Evolutionary conservation across 2,797 vertebrate species (phyloP).

Genomic region (Enteromius mattozi): DNA sequence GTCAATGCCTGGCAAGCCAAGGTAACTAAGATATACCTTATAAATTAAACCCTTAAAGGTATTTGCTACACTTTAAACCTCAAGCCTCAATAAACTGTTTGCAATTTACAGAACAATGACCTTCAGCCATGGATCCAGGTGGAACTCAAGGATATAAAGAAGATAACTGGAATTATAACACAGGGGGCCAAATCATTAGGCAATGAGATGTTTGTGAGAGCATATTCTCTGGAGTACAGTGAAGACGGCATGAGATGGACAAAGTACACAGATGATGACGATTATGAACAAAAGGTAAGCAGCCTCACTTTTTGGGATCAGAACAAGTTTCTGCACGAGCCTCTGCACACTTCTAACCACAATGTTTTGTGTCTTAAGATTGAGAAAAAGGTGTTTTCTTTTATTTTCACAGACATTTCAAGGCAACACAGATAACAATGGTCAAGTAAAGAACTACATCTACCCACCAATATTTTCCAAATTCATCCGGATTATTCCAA

Average conservation of each 20-base stretch:
- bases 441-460: slow-evolving; percentile 87
- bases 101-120: slow-evolving; percentile 78
- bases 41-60: background rate
- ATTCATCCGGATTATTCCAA: slow-evolving; percentile 88
- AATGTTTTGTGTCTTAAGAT: background rate
- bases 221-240: slow-evolving; percentile 84
- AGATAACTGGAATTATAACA: slow-evolving; percentile 90
- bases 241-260: slow-evolving; percentile 83
- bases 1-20: slow-evolving; percentile 92
- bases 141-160: slow-evolving; percentile 85
- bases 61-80: background rate
- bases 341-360: background rate
- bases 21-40: slow-evolving; percentile 72
- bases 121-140: slow-evolving; percentile 92
- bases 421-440: slow-evolving; percentile 83
- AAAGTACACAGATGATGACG: slow-evolving; percentile 79
- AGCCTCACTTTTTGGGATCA: background rate
- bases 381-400: background rate
- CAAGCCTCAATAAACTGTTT: background rate
- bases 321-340: background rate
- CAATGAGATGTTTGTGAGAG: slow-evolving; percentile 84
- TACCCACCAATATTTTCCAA: slow-evolving; percentile 90
- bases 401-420: slow-evolving; percentile 82
- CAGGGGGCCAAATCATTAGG: slow-evolving; percentile 87
- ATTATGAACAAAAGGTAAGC: slow-evolving; percentile 80